phyloP scores from a whole-genome alignment of 2,888 invertebrate species.

The Seira musarum region DNA sequence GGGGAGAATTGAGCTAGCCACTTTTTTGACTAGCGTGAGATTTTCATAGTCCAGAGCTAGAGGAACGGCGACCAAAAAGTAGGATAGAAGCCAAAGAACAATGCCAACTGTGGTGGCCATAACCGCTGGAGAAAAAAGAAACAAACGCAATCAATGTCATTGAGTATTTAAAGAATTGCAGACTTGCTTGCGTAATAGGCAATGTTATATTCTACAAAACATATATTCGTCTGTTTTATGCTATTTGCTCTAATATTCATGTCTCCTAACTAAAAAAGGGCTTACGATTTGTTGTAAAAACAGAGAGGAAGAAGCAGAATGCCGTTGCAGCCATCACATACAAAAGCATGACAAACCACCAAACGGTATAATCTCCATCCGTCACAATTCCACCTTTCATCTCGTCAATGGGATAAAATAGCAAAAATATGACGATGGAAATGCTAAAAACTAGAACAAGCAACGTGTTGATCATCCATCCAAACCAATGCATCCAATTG shows the following conservation, averaged over 20 bases:
- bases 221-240: too few relatives aligned
- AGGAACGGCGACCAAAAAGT: constrained; percentile 65
- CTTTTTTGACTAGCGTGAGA: constrained; percentile 65
- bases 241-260: too few relatives aligned
- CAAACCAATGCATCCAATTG: constrained; percentile 75
- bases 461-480: constrained; percentile 75
- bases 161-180: too few relatives aligned
- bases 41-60: constrained; percentile 63
- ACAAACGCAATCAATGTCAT: background rate
- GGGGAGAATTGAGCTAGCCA: constrained; percentile 69
- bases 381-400: constrained; percentile 59
- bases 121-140: constrained; percentile 69
- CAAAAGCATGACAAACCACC: constrained; percentile 72
- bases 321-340: constrained; percentile 72
- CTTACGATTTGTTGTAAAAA: constrained; percentile 73
- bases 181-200: too few relatives aligned
- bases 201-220: too few relatives aligned
- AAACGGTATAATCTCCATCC: constrained; percentile 64
- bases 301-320: constrained; percentile 73
- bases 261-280: too few relatives aligned
- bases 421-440: constrained; percentile 71
- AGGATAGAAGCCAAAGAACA: constrained; percentile 70
- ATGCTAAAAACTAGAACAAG: constrained; percentile 72
- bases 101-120: constrained; percentile 70
- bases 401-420: constrained; percentile 70